Percentiles rank a stretch among this genome's conserved stretches.
Conservation (phyloP, 2,888 invertebrate species). For the Lasioglossum oenotherae region DNA sequence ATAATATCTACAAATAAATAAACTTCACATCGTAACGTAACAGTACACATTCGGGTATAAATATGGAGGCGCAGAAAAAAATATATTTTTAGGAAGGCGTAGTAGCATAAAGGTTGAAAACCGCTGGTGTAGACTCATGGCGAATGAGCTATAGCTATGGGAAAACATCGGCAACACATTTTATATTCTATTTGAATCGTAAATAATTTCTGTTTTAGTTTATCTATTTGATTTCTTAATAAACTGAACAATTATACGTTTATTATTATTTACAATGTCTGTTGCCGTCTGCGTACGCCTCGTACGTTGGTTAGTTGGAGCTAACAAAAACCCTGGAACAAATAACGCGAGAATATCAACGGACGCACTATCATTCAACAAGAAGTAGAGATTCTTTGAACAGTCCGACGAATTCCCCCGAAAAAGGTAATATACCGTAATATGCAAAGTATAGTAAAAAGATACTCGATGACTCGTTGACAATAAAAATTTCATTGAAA, state of each 20-base stretch:
- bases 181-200: neutral
- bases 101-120: too few relatives aligned
- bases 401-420: conserved; percentile 14
- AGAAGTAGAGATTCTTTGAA: conserved; percentile 28
- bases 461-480: neutral
- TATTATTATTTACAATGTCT: neutral
- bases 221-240: neutral
- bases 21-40: too few relatives aligned
- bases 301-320: conserved; percentile 80
- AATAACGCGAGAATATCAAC: conserved; percentile 76
- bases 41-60: too few relatives aligned
- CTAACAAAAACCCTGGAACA: conserved; percentile 85
- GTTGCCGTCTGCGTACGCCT: neutral
- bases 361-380: conserved; percentile 15
- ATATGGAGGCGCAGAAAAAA: too few relatives aligned
- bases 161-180: neutral
- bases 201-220: neutral
- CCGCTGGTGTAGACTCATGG: neutral
- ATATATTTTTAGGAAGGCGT: too few relatives aligned
- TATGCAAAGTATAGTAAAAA: neutral
- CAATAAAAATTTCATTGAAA: conserved; percentile 5
- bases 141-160: neutral
- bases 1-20: too few relatives aligned
- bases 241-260: neutral
- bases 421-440: conserved; percentile 40